These are phyloP conservation scores for Laspeyria flexula DNA, from an alignment of 2,888 invertebrate species.

Conservation along the genomic window DNA sequence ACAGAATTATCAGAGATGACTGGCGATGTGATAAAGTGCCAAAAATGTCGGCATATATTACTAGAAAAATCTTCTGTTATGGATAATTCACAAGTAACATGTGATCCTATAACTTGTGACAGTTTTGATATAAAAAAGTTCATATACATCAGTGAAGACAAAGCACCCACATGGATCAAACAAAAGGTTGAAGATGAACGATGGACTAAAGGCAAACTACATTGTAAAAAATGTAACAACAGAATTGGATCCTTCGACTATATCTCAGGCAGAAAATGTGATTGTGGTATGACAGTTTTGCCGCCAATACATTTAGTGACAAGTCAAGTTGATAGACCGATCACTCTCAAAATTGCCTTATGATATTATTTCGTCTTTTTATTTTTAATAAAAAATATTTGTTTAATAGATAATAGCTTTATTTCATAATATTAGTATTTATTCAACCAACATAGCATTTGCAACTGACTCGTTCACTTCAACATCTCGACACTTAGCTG, in stretches of 20 bases:
- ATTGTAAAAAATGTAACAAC: slow-evolving; percentile 86
- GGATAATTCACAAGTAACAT: slow-evolving; percentile 41
- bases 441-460: slow-evolving; percentile 71
- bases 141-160: slow-evolving; percentile 85
- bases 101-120: slow-evolving; percentile 54
- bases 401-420: slow-evolving; percentile 4
- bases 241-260: slow-evolving; percentile 89
- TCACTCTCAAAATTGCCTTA: slow-evolving; percentile 28
- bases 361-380: not conserved
- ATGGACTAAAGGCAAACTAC: slow-evolving; percentile 89
- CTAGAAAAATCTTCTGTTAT: slow-evolving; percentile 51
- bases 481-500: slow-evolving; percentile 92
- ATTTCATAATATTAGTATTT: slow-evolving; percentile 26
- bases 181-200: slow-evolving; percentile 80
- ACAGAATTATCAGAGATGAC: slow-evolving; percentile 12
- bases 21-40: slow-evolving; percentile 66
- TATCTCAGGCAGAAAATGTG: slow-evolving; percentile 87
- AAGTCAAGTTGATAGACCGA: slow-evolving; percentile 87
- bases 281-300: slow-evolving; percentile 82
- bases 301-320: slow-evolving; percentile 87
- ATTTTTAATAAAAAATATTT: slow-evolving; percentile 14
- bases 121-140: slow-evolving; percentile 67
- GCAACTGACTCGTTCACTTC: slow-evolving; percentile 80
- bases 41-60: slow-evolving; percentile 76
- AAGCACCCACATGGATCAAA: slow-evolving; percentile 85